A percentile compares a stretch with the other conserved stretches of the same genome.
These are phyloP conservation scores for Drosophila mimetica DNA, from an alignment of 2,888 invertebrate species.

Conservation along the genomic window DNA sequence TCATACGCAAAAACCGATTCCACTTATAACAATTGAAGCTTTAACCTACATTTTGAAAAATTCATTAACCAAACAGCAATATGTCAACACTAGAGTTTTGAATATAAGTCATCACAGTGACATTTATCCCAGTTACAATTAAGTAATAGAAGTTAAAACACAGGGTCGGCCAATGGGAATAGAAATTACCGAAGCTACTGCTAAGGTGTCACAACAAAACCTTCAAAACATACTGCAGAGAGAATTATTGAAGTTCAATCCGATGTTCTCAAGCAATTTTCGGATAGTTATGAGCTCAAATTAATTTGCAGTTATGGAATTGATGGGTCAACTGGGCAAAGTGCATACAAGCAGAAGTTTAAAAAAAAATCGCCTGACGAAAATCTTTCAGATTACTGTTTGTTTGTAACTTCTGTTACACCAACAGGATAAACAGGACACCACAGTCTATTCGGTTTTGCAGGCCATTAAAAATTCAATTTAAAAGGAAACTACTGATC, in stretches of 20 bases:
- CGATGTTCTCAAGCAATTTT: constrained; percentile 22
- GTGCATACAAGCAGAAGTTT: neutral
- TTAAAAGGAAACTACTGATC: too few species aligned
- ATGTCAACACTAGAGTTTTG: constrained; percentile 11
- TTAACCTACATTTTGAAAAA: neutral
- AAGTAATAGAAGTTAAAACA: neutral
- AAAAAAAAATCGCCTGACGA: neutral
- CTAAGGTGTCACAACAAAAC: neutral
- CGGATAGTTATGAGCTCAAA: constrained; percentile 8
- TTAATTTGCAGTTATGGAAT: constrained; percentile 15
- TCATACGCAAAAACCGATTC: constrained; percentile 1
- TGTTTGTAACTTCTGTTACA: neutral
- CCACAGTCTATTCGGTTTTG: constrained; percentile 7
- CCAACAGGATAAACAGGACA: constrained; percentile 2
- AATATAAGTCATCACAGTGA: constrained; percentile 16
- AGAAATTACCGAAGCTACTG: neutral
- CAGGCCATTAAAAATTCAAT: neutral
- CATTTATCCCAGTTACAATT: constrained; percentile 7
- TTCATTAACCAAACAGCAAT: too few species aligned
- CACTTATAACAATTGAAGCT: constrained; percentile 15
- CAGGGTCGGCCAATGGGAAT: neutral
- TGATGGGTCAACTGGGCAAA: constrained; percentile 8
- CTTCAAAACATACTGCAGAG: constrained; percentile 16
- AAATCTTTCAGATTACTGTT: neutral
- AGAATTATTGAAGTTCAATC: constrained; percentile 15